A percentile compares a stretch with the other conserved stretches of the same genome.
phyloP scores from a whole-genome alignment of 2,113 vertebrate genomes.

The Butorides virescens region DNA sequence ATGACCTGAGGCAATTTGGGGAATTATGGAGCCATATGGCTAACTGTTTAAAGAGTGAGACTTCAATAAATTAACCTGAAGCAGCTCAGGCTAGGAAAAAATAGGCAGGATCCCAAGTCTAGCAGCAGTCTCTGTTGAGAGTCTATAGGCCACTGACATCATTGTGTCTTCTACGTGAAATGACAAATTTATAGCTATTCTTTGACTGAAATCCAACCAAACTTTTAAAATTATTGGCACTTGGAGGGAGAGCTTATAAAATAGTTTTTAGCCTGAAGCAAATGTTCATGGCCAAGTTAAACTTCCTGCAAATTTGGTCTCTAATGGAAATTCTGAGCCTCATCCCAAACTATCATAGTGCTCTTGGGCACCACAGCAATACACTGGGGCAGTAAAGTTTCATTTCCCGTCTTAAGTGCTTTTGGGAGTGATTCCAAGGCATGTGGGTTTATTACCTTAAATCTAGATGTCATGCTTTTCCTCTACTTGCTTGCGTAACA shows the following conservation, averaged over 20 bases:
- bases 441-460: not conserved
- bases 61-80: not conserved
- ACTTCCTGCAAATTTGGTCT: conserved; percentile 25
- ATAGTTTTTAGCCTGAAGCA: conserved; percentile 10
- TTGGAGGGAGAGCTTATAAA: conserved; percentile 22
- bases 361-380: conserved; percentile 28
- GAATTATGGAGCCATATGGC: not conserved
- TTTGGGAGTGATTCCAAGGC: conserved; percentile 44
- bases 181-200: conserved; percentile 29
- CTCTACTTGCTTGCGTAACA: not conserved
- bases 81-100: not conserved
- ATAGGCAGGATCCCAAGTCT: conserved; percentile 3
- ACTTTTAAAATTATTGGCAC: conserved; percentile 3
- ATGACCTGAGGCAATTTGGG: not conserved
- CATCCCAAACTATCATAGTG: not conserved
- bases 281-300: conserved; percentile 26
- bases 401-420: conserved; percentile 50
- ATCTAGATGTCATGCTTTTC: not conserved
- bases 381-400: not conserved
- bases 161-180: not conserved
- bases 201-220: not conserved
- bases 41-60: not conserved
- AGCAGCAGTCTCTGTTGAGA: not conserved
- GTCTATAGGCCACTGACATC: not conserved
- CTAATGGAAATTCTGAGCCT: conserved; percentile 52